Conservation (phyloP, 2,888 invertebrate genomes). For the Limnephilus auricula region DNA sequence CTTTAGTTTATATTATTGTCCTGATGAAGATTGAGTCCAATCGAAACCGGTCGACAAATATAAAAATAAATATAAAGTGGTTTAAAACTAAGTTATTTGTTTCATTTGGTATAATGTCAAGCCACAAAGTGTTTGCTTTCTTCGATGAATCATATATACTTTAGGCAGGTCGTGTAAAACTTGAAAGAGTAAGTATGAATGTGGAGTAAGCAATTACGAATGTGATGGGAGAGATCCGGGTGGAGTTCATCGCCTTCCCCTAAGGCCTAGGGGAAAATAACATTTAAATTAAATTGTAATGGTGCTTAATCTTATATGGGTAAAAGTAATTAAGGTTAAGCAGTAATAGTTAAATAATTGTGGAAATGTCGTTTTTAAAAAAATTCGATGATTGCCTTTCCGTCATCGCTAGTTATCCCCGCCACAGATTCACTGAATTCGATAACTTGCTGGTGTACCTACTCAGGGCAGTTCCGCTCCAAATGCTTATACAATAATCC, state of each 20-base stretch:
- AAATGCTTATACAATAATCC: constrained; percentile 2
- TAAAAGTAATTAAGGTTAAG: neutral
- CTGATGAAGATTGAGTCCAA: too few species aligned
- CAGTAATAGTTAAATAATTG: neutral
- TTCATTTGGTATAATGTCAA: too few species aligned
- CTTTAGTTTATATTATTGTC: too few species aligned
- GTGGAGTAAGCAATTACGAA: neutral
- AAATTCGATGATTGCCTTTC: neutral
- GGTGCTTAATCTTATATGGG: neutral
- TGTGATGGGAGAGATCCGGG: neutral
- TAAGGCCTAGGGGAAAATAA: neutral
- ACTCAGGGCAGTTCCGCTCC: neutral
- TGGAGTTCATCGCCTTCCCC: neutral
- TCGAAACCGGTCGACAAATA: too few species aligned
- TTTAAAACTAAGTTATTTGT: too few species aligned
- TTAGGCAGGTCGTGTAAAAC: neutral
- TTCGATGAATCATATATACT: too few species aligned
- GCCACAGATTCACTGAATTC: neutral
- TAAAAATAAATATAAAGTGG: too few species aligned
- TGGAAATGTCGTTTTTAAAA: neutral
- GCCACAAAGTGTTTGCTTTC: too few species aligned
- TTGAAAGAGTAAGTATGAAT: neutral
- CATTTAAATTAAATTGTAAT: neutral
- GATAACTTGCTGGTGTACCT: neutral
- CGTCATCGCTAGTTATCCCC: neutral